phyloP scores from a whole-genome alignment of 37 sponge, comb jelly and placozoan species.

The Cliona cf. orientalis region DNA sequence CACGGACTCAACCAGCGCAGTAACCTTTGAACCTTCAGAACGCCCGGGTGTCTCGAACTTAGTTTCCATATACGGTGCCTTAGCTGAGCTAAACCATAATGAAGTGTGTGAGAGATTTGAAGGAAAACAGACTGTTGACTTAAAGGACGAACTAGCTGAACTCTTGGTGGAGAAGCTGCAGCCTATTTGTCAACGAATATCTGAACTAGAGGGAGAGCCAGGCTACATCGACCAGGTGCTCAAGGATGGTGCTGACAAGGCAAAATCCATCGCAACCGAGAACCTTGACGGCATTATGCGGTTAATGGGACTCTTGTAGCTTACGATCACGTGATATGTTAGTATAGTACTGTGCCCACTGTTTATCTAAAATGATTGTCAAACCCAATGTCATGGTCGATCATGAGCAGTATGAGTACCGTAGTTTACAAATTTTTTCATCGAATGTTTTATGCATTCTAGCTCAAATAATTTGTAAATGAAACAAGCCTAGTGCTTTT shows the following conservation, averaged over 20 bases:
- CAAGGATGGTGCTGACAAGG: constrained; percentile 61
- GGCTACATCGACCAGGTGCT: constrained; percentile 57
- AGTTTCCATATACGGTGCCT: constrained; percentile 63
- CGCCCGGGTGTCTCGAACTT: constrained; percentile 89
- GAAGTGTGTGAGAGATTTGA: constrained; percentile 56
- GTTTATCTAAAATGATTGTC: too few species aligned
- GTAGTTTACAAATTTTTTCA: too few species aligned
- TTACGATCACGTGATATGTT: too few species aligned
- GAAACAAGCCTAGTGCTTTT: too few species aligned
- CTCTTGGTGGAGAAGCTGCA: constrained; percentile 43
- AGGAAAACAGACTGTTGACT: constrained; percentile 58
- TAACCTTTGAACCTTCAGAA: constrained; percentile 69
- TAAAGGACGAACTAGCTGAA: constrained; percentile 69
- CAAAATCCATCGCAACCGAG: constrained; percentile 37
- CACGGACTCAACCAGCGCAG: constrained; percentile 56
- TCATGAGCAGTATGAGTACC: too few species aligned
- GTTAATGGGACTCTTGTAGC: constrained; percentile 47
- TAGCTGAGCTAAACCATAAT: constrained; percentile 32
- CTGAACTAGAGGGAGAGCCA: constrained; percentile 26
- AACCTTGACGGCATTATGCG: constrained; percentile 28
- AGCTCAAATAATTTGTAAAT: too few species aligned
- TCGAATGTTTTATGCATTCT: too few species aligned
- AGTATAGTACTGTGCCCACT: too few species aligned
- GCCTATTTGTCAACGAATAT: constrained; percentile 49
- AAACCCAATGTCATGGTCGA: too few species aligned